phyloP scores from a whole-genome alignment of 1,140 invertebrate species.

The Reticulitermes speratus region DNA sequence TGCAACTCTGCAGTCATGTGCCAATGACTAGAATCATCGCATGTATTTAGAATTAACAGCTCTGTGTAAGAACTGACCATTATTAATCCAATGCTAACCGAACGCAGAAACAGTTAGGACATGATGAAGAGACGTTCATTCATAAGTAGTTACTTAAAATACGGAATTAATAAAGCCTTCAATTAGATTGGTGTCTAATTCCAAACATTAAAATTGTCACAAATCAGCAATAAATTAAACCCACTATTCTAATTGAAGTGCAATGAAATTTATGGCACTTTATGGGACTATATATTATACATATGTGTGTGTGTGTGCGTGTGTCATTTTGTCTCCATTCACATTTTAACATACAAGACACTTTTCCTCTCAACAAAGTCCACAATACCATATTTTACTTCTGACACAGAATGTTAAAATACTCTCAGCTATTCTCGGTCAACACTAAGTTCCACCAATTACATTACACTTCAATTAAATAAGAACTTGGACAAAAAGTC shows the following conservation, averaged over 20 bases:
- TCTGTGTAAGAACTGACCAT: background rate
- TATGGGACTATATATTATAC: background rate
- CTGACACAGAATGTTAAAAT: background rate
- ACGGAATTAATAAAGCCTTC: background rate
- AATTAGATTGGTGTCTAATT: background rate
- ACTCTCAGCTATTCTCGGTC: background rate
- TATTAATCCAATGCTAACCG: background rate
- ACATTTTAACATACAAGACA: background rate
- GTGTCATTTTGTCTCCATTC: background rate
- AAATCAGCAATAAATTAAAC: background rate
- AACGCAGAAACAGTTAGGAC: background rate
- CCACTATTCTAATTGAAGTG: background rate
- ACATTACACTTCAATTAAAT: background rate
- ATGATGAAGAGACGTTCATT: background rate
- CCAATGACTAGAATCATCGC: background rate
- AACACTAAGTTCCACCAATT: background rate
- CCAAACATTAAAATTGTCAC: background rate
- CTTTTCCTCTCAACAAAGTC: background rate
- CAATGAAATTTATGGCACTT: background rate
- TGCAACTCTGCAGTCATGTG: background rate
- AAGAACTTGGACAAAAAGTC: background rate
- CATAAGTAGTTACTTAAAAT: background rate
- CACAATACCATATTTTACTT: background rate
- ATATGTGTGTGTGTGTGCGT: background rate
- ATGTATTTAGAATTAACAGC: too few relatives aligned